Evolutionary conservation across 2,113 vertebrate genomes (phyloP), one percentile per base, ranked within the genome.

Genomic region (Poeciliopsis occidentalis): DNA sequence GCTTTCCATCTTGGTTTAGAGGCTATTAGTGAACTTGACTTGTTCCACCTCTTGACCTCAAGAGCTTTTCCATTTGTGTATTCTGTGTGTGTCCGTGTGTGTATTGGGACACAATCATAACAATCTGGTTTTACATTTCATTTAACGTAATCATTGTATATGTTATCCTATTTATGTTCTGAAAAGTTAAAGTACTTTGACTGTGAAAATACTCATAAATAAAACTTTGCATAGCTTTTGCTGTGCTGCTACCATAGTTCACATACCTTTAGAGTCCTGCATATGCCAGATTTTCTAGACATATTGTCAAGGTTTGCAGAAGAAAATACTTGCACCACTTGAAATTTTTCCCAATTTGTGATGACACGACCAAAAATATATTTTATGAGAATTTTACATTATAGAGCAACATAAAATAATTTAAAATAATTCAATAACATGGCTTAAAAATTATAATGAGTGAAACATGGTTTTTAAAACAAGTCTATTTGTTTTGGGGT

Each of bases 11-110:
- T 82, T 74, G 57, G 80, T 85, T 87, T 82, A 82, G 78, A 86
- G 81, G 81, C 82, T 84, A 80, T 88, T 88, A 83, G 77, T 62
- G 8, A 60, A 66, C 87, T 89, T 88, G 67, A 79, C 80, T 88
- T 85, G 82, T 74, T 82, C 78, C 70, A 66, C 64, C 57, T 47
- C 47, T 64, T 82, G 62, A 87, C 78, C 75, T 89, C 81, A 85
- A 47, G 62, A 75, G 69, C 64, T 44, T 69, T 71, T 69, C n/a
- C 31, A 31, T 60, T 62, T 67, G 57, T 37, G 26, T 13, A 19
- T 41, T 7, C 22, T 34, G 17, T 47, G 17, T 65, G 47, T 65
- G 60, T 62, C 31, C 60, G 68, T 32, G 39, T 70, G 41, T 60
- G 57, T 65, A 47, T 60, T 10, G 73, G 73, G 7, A 64, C 69